Evolutionary conservation across 2,888 invertebrate species (phyloP).

Genomic region (Caradrina clavipalpis): DNA sequence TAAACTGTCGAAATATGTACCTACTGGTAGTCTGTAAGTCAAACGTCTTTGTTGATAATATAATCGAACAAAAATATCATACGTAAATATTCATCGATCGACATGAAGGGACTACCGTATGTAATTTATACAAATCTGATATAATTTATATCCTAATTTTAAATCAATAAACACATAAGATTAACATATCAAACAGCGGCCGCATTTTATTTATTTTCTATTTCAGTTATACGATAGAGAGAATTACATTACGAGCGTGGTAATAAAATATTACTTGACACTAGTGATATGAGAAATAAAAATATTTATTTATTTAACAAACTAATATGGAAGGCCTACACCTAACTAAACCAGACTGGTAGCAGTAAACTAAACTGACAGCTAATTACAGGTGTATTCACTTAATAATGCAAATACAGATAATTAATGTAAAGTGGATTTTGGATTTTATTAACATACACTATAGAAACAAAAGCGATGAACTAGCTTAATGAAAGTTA

Average conservation of each 20-base stretch:
- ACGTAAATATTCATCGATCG: conserved; percentile 1
- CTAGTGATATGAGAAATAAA: too few species aligned
- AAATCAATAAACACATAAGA: conserved; percentile 36
- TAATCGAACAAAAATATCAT: conserved; percentile 11
- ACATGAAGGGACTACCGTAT: background rate
- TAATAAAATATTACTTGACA: conserved; percentile 41
- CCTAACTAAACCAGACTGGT: too few species aligned
- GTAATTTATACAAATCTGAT: conserved; percentile 25
- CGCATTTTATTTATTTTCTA: conserved; percentile 21
- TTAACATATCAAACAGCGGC: conserved; percentile 30
- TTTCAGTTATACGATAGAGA: conserved; percentile 9
- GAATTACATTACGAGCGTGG: conserved; percentile 15
- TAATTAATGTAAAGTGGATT: conserved; percentile 4
- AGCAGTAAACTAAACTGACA: too few species aligned
- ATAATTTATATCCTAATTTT: conserved; percentile 21
- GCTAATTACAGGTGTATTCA: too few species aligned
- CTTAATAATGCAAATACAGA: background rate
- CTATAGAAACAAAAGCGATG: background rate
- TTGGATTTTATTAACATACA: conserved; percentile 8
- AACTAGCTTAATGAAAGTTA: background rate
- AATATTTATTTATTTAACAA: too few species aligned
- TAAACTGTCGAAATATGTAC: conserved; percentile 49
- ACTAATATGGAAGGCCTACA: too few species aligned
- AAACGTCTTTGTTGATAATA: conserved; percentile 19
- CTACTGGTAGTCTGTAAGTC: conserved; percentile 1